A percentile compares a stretch with the other conserved stretches of the same genome.
Conservation (phyloP, 2,888 invertebrate species). For the Spodoptera exigua region DNA sequence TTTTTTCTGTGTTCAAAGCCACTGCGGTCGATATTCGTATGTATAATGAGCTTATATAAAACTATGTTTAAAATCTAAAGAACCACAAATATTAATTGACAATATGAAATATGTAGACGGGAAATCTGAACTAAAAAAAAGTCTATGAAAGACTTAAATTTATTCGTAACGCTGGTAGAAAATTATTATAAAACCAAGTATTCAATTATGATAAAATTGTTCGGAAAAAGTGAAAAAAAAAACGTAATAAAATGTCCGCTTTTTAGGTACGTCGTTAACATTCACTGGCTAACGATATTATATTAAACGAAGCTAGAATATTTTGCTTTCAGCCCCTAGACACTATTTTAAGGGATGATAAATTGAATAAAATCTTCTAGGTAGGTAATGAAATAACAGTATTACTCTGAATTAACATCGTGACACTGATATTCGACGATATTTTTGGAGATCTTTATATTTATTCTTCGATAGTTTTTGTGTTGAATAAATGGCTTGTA, state of each 20-base stretch:
- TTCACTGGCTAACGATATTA: conserved; percentile 47
- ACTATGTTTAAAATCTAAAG: too few relatives aligned
- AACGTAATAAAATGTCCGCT: conserved; percentile 36
- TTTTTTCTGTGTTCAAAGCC: too few relatives aligned
- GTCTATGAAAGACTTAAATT: not conserved
- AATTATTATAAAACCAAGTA: conserved; percentile 32
- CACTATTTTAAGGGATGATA: conserved; percentile 39
- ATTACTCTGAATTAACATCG: conserved; percentile 30
- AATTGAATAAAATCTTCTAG: conserved; percentile 50
- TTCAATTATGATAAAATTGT: conserved; percentile 48
- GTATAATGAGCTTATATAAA: too few relatives aligned
- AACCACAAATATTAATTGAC: too few relatives aligned
- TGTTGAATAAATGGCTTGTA: too few relatives aligned
- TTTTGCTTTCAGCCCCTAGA: conserved; percentile 35
- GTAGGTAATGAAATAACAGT: conserved; percentile 41
- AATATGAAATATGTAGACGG: too few relatives aligned
- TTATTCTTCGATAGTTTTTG: not conserved
- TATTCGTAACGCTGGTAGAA: conserved; percentile 11
- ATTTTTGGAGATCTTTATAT: conserved; percentile 6
- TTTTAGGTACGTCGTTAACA: conserved; percentile 46
- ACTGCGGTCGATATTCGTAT: too few relatives aligned
- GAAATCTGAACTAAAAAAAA: too few relatives aligned
- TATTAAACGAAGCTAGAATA: conserved; percentile 43
- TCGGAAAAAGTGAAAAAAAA: conserved; percentile 20
- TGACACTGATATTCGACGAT: conserved; percentile 31